Percentiles rank a stretch among this genome's conserved stretches.
Evolutionary conservation across 1,140 invertebrate species (phyloP).

Genomic region (Piezodorus guildinii): DNA sequence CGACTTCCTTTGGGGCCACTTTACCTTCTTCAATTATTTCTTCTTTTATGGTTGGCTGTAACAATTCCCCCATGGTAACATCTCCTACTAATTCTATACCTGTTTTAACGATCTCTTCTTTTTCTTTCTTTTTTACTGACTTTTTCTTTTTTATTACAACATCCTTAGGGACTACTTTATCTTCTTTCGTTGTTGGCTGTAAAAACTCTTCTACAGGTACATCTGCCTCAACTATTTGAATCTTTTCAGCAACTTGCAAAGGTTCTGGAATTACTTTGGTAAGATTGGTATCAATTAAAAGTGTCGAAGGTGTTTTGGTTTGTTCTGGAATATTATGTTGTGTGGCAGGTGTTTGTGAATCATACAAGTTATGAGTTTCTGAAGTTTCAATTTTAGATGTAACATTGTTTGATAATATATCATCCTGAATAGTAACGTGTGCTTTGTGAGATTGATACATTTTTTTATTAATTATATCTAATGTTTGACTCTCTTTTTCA

Average conservation of each 20-base stretch:
- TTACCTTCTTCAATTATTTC: conserved; percentile 31
- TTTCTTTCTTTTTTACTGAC: neutral
- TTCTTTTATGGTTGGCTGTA: conserved; percentile 26
- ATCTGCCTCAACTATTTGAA: conserved; percentile 26
- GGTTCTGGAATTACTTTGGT: conserved; percentile 18
- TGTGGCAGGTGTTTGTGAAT: too few species aligned
- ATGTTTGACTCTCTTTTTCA: conserved; percentile 23
- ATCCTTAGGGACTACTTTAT: conserved; percentile 7
- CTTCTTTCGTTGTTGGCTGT: conserved; percentile 30
- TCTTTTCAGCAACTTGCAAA: too few species aligned
- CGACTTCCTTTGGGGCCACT: neutral
- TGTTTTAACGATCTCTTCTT: neutral
- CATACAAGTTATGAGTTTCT: too few species aligned
- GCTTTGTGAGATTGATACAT: conserved; percentile 24
- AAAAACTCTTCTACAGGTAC: conserved; percentile 26
- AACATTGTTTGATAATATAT: too few species aligned
- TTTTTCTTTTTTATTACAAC: neutral
- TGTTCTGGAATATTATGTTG: too few species aligned
- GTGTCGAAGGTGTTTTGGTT: too few species aligned
- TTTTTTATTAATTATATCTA: conserved; percentile 23
- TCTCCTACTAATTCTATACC: neutral
- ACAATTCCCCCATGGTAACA: conserved; percentile 24
- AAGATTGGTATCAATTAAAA: neutral
- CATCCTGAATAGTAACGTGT: neutral
- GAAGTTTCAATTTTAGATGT: too few species aligned